Evolutionary conservation across 92 coral and sea anemone species (phyloP), one percentile per base, ranked within the genome.

Genomic region (Umimayanthus kanabou): DNA sequence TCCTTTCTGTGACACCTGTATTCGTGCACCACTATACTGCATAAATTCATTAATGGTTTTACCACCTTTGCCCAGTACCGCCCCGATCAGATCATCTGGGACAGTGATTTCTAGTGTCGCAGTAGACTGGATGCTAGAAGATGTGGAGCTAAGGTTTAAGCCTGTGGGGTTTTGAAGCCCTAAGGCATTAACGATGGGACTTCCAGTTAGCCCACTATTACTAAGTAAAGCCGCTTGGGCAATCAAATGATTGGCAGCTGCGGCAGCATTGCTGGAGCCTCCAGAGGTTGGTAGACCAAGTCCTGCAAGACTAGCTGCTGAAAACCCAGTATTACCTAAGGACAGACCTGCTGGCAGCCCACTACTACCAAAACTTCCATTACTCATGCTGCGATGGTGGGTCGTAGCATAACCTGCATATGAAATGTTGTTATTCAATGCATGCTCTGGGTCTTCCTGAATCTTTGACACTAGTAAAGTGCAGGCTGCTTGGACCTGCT

Each of bases 401-500:
- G 72, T 67, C 9, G 89, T 72, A 15, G 91, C 83, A 39, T 92
- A 91, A 73, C 96, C 93, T 13, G 99, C 93, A 90, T 97, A 97
- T 66, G 93, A 91, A 81, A 97, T 93, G 91, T 97, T 97, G 94
- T 94, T 95, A 89, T 97, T 97, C 67, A 97, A 80, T 0, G 98
- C 97, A 65, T 97, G 99, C 79, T 97, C 99, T 0, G 99, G 99
- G 74, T 97, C 99, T 66, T 97, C 99, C 80, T 97, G 99, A 30
- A 96, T 96, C 79, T 97, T 97, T 33, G 98, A 91, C 2, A 95
- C 94, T 4, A 97, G 91, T 23, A 94, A 92, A 43, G 96, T 88
- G 66, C 98, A 96, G n/a, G 99, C 98, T 9, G 99, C 97, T 87
- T 92, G 94, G 13, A 97, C 93, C 82, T 97, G 99, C 42, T 97